phyloP scores from a whole-genome alignment of 2,113 vertebrate genomes.

The Psilopogon haemacephalus region DNA sequence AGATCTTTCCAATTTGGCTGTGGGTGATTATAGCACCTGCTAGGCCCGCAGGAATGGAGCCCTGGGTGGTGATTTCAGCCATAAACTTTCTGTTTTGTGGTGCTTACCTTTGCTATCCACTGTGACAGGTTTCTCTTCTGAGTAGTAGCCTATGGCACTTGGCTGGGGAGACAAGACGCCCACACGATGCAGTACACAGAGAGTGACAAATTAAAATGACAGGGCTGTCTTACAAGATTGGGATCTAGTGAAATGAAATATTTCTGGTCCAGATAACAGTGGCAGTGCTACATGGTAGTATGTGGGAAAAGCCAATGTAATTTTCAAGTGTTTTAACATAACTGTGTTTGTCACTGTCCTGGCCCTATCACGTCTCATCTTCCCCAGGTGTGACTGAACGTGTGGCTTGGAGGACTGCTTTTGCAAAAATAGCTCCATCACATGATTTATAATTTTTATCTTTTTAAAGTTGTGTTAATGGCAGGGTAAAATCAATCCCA shows the following conservation, averaged over 20 bases:
- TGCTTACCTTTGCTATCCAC: constrained; percentile 68
- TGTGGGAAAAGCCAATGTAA: constrained; percentile 40
- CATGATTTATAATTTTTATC: neutral
- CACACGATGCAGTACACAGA: constrained; percentile 45
- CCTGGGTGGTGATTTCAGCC: constrained; percentile 67
- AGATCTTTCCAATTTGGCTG: constrained; percentile 47
- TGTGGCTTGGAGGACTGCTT: neutral
- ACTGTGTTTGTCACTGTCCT: constrained; percentile 65
- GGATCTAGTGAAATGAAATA: constrained; percentile 76
- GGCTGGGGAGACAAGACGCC: constrained; percentile 66
- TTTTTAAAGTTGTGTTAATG: neutral
- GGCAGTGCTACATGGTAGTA: constrained; percentile 61
- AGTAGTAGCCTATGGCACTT: constrained; percentile 74
- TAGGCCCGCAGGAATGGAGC: constrained; percentile 58
- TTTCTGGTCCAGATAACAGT: constrained; percentile 72
- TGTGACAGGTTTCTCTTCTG: constrained; percentile 58
- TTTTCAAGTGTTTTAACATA: constrained; percentile 60
- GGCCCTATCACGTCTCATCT: neutral
- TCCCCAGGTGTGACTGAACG: constrained; percentile 17
- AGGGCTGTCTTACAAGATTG: constrained; percentile 78
- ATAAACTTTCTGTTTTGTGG: constrained; percentile 65
- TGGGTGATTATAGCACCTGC: constrained; percentile 65
- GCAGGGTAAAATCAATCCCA: constrained; percentile 23
- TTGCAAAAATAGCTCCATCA: constrained; percentile 23
- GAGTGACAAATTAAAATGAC: constrained; percentile 83